A percentile compares a stretch with the other conserved stretches of the same genome.
Conservation (phyloP, 1,140 invertebrate species). For the Caerostris darwini region DNA sequence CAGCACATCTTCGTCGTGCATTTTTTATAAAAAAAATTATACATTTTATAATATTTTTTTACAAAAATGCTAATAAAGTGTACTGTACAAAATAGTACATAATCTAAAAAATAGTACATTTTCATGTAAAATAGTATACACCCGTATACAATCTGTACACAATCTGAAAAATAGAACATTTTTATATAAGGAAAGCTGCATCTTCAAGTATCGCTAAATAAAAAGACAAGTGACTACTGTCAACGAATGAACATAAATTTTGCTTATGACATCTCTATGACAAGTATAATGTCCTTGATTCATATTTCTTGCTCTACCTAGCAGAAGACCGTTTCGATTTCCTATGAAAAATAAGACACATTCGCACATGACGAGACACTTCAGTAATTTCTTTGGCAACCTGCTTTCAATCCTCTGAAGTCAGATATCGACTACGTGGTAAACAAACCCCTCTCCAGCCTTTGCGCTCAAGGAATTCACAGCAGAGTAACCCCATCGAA, state of each 20-base stretch:
- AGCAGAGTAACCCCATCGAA: constrained; percentile 49
- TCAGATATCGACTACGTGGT: constrained; percentile 31
- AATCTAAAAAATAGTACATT: too few species aligned
- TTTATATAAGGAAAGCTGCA: too few species aligned
- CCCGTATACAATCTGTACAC: too few species aligned
- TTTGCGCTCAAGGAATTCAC: constrained; percentile 43
- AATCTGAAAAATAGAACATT: too few species aligned
- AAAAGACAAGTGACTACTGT: background rate
- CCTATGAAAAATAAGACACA: background rate
- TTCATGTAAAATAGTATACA: too few species aligned
- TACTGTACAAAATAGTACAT: too few species aligned
- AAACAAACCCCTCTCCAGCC: constrained; percentile 8
- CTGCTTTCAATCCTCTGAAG: constrained; percentile 20
- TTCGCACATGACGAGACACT: background rate
- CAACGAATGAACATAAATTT: background rate
- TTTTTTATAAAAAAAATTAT: too few species aligned
- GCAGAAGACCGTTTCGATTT: background rate
- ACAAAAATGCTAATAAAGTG: too few species aligned
- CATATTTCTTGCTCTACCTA: background rate
- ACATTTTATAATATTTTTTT: too few species aligned
- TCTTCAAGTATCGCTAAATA: too few species aligned
- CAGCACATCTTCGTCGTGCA: too few species aligned
- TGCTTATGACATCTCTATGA: background rate
- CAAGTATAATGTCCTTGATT: background rate
- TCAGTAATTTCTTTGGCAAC: constrained; percentile 21